Base-by-base conservation (phyloP, 1,140 invertebrate genomes). In the Neotoxoptera formosana region DNA sequence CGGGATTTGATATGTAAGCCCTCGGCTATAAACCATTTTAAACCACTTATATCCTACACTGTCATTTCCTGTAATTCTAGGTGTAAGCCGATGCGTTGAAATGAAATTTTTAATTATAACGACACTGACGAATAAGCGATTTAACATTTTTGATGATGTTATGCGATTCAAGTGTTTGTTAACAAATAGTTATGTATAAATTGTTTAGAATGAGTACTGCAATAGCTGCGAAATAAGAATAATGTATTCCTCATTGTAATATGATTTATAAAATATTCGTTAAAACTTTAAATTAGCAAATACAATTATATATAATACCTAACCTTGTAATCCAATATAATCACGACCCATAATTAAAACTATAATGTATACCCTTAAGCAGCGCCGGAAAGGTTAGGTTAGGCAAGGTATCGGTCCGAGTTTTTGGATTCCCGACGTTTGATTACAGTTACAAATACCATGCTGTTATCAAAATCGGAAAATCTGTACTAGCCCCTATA, bases 11-110 rank as follows among this genome's bases (percentile, higher is more conserved):
- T 89, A 89, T 47, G n/a, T 47, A 76, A 91, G 56, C 90, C 45
- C 41, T 76, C 53, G 67, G 90, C 67, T 81, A 91, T 83, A 81
- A 81, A 76, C 47, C 67, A 91, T 81, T 91, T 91, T 25, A 83
- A 91, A 91, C 60, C 60, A 81, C 45, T 83, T 67, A 91, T 48
- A 48, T 89, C 2, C n/a, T 91, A 83, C 45, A 48, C 90, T 76
- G 67, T 76, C 56, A 76, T 67, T 60, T 91, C 25, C 90, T 91
- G 56, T 91, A 91, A 89, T 89, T 89, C 48, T 89, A 89, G 47
- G 41, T 36, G 87, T 89, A 51, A 53, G 51, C 87, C 53, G 47
- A 89, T 89, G 87, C n/a, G 51, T 53, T 51, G n/a, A 53, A 8
- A 23, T 21, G 41, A 89, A 89, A 53, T 89, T 88, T 89, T 53